Evolutionary conservation across 2,113 vertebrate genomes (phyloP).

Genomic region (Embiotoca jacksoni): DNA sequence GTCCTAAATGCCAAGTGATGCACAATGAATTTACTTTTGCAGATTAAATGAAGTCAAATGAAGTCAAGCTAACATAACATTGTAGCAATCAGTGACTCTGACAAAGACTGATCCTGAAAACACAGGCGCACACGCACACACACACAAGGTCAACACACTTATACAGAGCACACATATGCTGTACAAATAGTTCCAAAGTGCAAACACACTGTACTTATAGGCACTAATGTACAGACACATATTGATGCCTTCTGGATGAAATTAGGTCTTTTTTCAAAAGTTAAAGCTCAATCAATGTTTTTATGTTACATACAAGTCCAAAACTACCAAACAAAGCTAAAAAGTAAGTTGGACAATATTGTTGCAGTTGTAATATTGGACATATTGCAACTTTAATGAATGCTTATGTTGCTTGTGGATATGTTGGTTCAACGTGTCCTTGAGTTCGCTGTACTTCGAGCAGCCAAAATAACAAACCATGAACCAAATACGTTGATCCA

Average conservation of each 20-base stretch:
- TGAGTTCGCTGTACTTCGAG: neutral
- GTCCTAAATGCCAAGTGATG: slow-evolving; percentile 76
- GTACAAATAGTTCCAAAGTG: neutral
- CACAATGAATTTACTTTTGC: slow-evolving; percentile 66
- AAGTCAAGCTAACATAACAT: slow-evolving; percentile 72
- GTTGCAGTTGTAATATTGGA: neutral
- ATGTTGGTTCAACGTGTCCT: neutral
- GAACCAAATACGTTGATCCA: neutral
- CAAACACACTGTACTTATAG: neutral
- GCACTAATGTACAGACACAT: neutral
- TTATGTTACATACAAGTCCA: too few species aligned
- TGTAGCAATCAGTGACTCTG: slow-evolving; percentile 55
- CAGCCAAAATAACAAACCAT: neutral
- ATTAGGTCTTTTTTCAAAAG: neutral
- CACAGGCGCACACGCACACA: neutral
- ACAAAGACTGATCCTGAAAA: slow-evolving; percentile 33
- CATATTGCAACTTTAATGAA: neutral
- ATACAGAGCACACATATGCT: slow-evolving; percentile 15
- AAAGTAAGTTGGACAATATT: neutral
- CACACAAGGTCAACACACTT: slow-evolving; percentile 8
- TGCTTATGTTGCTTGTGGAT: neutral
- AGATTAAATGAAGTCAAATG: slow-evolving; percentile 68
- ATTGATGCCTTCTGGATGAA: neutral
- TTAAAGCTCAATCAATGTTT: neutral
- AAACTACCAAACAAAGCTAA: too few species aligned